These are phyloP conservation scores for Papilio xuthus DNA, from an alignment of 1,140 invertebrate species.

Conservation along the genomic window DNA sequence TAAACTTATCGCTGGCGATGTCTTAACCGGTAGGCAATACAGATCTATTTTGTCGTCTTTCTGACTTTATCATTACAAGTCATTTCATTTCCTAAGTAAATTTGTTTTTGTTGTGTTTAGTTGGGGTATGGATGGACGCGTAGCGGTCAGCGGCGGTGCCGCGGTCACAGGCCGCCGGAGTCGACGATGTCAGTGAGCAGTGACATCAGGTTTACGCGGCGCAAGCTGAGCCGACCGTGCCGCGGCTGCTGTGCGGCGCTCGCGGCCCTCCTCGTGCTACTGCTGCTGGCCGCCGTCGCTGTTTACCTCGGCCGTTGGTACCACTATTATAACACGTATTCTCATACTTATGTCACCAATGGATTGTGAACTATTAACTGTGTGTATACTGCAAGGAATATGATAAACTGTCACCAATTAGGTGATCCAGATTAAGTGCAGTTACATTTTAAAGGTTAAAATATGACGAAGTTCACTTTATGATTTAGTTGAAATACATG, in stretches of 20 bases:
- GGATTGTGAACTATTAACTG: neutral
- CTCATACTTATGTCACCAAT: neutral
- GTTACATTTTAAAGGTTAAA: neutral
- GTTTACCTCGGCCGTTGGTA: constrained; percentile 95
- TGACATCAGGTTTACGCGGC: constrained; percentile 91
- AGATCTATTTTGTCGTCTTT: no score
- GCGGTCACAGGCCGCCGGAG: constrained; percentile 73
- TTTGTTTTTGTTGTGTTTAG: constrained; percentile 46
- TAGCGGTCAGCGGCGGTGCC: constrained; percentile 61
- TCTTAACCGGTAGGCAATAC: no score
- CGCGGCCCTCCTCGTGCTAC: constrained; percentile 90
- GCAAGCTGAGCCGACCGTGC: constrained; percentile 90
- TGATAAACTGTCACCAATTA: neutral
- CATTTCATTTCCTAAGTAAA: neutral
- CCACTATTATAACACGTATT: constrained; percentile 40
- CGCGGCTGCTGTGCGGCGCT: constrained; percentile 92
- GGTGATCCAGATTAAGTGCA: neutral
- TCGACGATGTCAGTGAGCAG: constrained; percentile 92
- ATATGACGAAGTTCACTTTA: no score
- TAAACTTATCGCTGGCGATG: no score
- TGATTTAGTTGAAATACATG: no score
- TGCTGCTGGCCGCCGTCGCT: constrained; percentile 89
- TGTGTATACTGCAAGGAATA: neutral
- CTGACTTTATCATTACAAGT: no score
- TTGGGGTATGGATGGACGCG: constrained; percentile 73